These are phyloP conservation scores for Polymixis flavicincta DNA, from an alignment of 2,888 invertebrate species.

Conservation along the genomic window DNA sequence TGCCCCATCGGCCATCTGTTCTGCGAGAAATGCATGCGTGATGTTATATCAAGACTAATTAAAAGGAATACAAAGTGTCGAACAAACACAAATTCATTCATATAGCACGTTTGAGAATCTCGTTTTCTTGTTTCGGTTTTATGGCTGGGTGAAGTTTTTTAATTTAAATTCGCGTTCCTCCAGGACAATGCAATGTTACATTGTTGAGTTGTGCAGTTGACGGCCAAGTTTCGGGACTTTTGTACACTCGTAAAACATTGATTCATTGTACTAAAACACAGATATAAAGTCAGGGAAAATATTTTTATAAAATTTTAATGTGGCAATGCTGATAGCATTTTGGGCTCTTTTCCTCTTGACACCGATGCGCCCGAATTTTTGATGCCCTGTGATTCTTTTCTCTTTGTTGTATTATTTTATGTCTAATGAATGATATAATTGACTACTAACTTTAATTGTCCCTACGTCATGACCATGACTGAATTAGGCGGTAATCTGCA, in stretches of 20 bases:
- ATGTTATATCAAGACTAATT: not conserved
- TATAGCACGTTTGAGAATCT: conserved; percentile 63
- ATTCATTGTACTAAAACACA: conserved; percentile 46
- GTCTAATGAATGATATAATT: too few relatives aligned
- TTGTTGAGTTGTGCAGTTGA: conserved; percentile 61
- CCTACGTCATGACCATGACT: too few relatives aligned
- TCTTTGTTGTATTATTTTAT: too few relatives aligned
- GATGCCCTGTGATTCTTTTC: too few relatives aligned
- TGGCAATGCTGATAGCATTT: too few relatives aligned
- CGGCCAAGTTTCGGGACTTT: conserved; percentile 56
- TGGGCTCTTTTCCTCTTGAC: too few relatives aligned
- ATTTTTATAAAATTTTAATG: not conserved
- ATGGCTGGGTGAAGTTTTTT: conserved; percentile 71
- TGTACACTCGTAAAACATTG: conserved; percentile 60
- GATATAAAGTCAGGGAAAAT: not conserved
- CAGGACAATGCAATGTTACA: conserved; percentile 66
- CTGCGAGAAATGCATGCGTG: too few relatives aligned
- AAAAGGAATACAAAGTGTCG: conserved; percentile 58
- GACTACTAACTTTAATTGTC: not conserved
- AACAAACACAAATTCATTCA: conserved; percentile 64
- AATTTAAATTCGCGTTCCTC: conserved; percentile 72
- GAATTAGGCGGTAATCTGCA: too few relatives aligned
- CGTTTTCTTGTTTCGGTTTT: conserved; percentile 69
- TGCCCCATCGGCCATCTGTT: too few relatives aligned
- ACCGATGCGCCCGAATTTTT: too few relatives aligned